Conservation (phyloP, 2,113 vertebrate genomes). For the Daboia siamensis region DNA sequence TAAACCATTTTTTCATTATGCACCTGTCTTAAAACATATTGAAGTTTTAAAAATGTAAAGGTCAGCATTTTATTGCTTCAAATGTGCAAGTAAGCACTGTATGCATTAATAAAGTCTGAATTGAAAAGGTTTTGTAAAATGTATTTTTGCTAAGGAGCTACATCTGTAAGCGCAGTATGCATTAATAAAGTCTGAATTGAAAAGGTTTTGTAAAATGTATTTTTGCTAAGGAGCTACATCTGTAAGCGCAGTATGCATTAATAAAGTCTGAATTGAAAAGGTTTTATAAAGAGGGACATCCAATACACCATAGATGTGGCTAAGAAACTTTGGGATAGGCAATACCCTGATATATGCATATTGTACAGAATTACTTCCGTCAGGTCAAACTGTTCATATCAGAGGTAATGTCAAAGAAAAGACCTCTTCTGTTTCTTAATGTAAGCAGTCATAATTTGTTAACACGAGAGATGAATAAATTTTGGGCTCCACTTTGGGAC, state of each 20-base stretch:
- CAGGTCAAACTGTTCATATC: background rate
- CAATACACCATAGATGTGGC: background rate
- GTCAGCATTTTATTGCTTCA: background rate
- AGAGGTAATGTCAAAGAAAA: background rate
- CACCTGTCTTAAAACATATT: background rate
- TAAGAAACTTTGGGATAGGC: background rate
- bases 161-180: background rate
- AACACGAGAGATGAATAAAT: background rate
- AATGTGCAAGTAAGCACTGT: background rate
- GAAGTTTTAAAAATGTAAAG: background rate
- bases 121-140: background rate
- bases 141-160: background rate
- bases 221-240: background rate
- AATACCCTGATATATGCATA: background rate
- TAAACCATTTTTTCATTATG: background rate
- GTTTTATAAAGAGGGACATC: background rate
- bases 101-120: background rate
- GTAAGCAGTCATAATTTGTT: background rate
- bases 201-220: background rate
- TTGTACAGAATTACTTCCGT: background rate
- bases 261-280: background rate
- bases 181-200: background rate
- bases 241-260: background rate
- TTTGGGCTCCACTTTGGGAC: background rate
- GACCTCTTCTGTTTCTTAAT: background rate